Percentiles rank a stretch among this genome's conserved stretches.
phyloP scores from a whole-genome alignment of 2,888 invertebrate species.

The Oxycera nigricornis region DNA sequence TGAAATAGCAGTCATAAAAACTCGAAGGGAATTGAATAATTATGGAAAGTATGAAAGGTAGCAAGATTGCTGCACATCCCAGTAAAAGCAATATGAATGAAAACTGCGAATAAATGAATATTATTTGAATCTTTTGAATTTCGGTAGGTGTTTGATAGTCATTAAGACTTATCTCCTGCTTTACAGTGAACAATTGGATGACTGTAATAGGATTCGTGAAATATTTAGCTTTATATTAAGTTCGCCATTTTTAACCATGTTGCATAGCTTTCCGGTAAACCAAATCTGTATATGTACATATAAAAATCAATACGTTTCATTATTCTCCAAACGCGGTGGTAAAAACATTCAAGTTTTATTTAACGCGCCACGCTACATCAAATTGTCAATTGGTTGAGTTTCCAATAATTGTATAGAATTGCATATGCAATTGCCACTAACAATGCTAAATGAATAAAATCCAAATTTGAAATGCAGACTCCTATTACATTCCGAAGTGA shows the following conservation, averaged over 20 bases:
- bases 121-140: constrained; percentile 14
- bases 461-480: constrained; percentile 18
- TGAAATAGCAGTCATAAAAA: constrained; percentile 46
- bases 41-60: constrained; percentile 47
- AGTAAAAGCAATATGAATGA: background rate
- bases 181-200: too few species aligned
- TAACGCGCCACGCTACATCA: constrained; percentile 32
- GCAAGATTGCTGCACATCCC: background rate
- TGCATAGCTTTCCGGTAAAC: too few species aligned
- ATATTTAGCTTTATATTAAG: too few species aligned
- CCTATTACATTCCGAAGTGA: background rate
- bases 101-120: constrained; percentile 29
- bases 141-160: too few species aligned
- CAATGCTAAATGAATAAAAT: constrained; percentile 21
- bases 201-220: too few species aligned
- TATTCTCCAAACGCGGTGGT: too few species aligned
- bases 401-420: constrained; percentile 24
- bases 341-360: background rate
- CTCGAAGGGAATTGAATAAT: constrained; percentile 47
- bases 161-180: too few species aligned
- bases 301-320: too few species aligned
- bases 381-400: constrained; percentile 14
- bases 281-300: too few species aligned
- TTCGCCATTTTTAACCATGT: too few species aligned
- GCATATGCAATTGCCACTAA: constrained; percentile 12